phyloP scores from a whole-genome alignment of 2,113 vertebrate species.

The Vulpes ferrilata region DNA sequence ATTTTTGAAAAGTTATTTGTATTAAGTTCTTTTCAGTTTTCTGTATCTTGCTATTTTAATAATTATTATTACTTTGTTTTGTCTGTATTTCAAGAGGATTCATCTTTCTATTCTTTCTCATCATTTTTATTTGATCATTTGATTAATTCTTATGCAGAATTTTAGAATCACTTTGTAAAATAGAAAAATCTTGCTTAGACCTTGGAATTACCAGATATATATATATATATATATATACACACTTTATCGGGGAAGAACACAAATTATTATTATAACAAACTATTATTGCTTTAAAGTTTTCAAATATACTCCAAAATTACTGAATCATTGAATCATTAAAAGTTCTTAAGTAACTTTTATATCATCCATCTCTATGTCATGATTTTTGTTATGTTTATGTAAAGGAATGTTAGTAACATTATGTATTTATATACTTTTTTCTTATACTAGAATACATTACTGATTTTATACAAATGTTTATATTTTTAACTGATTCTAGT shows the following conservation, averaged over 20 bases:
- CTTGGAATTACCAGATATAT: constrained; percentile 11
- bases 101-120: background rate
- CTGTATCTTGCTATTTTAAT: background rate
- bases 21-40: background rate
- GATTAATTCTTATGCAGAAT: background rate
- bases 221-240: background rate
- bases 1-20: background rate
- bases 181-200: background rate
- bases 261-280: background rate
- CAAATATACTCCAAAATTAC: background rate
- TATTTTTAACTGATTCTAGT: background rate
- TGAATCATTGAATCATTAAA: constrained; percentile 10
- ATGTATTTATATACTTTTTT: background rate
- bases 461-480: constrained; percentile 21
- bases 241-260: background rate
- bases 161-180: constrained; percentile 39
- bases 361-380: background rate
- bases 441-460: background rate
- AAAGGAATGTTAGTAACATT: background rate
- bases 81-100: background rate
- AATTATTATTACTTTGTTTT: background rate
- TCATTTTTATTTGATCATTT: constrained; percentile 5
- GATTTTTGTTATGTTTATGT: background rate
- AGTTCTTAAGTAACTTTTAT: background rate
- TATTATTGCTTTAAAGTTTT: background rate